These are phyloP conservation scores for Pardosa pseudoannulata DNA, from an alignment of 2,888 invertebrate species.

Conservation along the genomic window DNA sequence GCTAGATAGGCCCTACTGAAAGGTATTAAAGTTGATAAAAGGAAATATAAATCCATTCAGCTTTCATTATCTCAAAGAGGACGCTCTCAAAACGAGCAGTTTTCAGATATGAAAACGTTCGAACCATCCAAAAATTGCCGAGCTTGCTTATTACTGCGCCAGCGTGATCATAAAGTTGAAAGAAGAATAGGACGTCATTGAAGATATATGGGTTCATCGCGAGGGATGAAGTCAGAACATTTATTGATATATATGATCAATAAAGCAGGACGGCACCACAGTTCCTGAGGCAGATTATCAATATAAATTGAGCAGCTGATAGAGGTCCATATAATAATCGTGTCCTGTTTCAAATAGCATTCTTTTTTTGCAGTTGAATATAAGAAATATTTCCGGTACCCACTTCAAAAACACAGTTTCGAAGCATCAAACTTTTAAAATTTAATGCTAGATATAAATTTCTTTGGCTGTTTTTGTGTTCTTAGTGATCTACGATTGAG, in stretches of 20 bases:
- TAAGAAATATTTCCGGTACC: too few relatives aligned
- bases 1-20: too few relatives aligned
- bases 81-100: too few relatives aligned
- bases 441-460: too few relatives aligned
- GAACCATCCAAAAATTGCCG: not conserved
- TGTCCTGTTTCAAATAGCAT: not conserved
- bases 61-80: too few relatives aligned
- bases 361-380: not conserved
- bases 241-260: slow-evolving; percentile 13
- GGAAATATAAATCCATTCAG: too few relatives aligned
- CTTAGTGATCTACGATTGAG: too few relatives aligned
- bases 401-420: too few relatives aligned
- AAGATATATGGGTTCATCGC: not conserved
- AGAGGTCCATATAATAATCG: not conserved
- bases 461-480: too few relatives aligned
- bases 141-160: not conserved
- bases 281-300: not conserved
- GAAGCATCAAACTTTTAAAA: too few relatives aligned
- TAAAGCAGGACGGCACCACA: slow-evolving; percentile 9
- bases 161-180: not conserved
- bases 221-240: not conserved
- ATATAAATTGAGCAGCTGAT: not conserved
- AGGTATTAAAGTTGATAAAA: too few relatives aligned
- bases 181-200: not conserved
- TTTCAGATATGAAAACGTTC: not conserved